Base-by-base conservation (phyloP, 1,140 invertebrate species). In the Pseudobourletiella spinata region DNA sequence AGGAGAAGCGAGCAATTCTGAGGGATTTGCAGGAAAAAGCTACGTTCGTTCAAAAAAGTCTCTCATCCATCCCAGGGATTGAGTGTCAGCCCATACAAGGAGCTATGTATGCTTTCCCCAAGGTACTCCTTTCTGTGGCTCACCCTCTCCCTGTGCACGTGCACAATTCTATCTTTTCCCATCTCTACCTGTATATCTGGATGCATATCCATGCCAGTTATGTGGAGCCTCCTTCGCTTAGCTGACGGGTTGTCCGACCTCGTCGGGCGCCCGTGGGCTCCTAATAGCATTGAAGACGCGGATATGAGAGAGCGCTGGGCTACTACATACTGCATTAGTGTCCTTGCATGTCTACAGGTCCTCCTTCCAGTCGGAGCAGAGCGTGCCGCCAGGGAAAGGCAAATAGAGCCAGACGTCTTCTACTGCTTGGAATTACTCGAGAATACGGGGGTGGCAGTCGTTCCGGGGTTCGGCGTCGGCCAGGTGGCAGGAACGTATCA, bases 1-100 rank as follows among this genome's bases (percentile, higher is more conserved):
- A 78, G 72, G 83, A 86, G 69, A 82, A 82, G 70, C 72, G 72
- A 20, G 72, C 68, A 24, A 79, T 86, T 18, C 72, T 86, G 20
- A 72, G 75, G 25, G 78, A 80, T 26, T 73, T 86, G 28, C 78
- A 76, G 50, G 71, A 77, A 65, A 77, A 82, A 60, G 64, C 62
- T 8, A 43, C 50, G 8, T 24, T 70, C 1, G 55, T 67, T 22
- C 18, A 18, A 20, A 20, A 59, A 22, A 57, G 46, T 1, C 60
- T 70, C 11, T 60, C 67, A n/a, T 25, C 58, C 14, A 25, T 70
- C 3, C 61, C 59, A 0, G 64, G 64, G 2, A 59, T 70, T 16
- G 48, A 32, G 16, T 67, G 68, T 42, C 20, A 52, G 3, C 39
- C 54, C 3, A 39, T 67, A 25, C 55, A 70, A 42, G 68, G 68